Evolutionary conservation across 2,113 vertebrate genomes (phyloP).

Genomic region (Brienomyrus brachyistius): DNA sequence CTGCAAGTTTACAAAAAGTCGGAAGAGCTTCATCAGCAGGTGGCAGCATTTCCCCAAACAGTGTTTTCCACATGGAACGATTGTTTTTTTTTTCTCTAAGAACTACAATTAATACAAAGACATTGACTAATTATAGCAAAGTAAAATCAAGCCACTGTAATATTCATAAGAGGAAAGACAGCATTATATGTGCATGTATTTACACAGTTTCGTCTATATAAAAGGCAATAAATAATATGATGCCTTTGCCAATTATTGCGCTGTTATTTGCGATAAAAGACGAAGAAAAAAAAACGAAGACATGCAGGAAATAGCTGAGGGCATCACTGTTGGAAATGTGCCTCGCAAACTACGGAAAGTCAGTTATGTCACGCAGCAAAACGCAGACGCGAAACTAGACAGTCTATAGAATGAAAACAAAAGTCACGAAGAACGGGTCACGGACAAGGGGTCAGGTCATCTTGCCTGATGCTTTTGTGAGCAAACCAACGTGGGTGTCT

Average conservation of each 20-base stretch:
- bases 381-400: neutral
- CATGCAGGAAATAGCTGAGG: neutral
- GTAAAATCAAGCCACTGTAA: neutral
- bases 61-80: neutral
- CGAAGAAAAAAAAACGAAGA: neutral
- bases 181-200: neutral
- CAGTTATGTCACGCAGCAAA: neutral
- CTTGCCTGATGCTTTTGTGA: neutral
- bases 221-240: neutral
- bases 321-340: neutral
- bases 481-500: neutral
- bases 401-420: neutral
- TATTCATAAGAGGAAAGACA: neutral
- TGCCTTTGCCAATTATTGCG: neutral
- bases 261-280: neutral
- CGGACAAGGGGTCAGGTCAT: neutral
- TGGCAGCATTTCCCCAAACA: conserved; percentile 10
- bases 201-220: neutral
- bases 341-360: neutral
- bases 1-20: neutral
- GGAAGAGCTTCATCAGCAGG: neutral
- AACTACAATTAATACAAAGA: neutral
- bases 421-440: neutral
- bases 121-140: neutral
- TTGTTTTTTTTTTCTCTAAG: neutral